Percentiles rank a stretch among this genome's conserved stretches.
Evolutionary conservation across 2,113 vertebrate species (phyloP).

Genomic region (Sylvia atricapilla): DNA sequence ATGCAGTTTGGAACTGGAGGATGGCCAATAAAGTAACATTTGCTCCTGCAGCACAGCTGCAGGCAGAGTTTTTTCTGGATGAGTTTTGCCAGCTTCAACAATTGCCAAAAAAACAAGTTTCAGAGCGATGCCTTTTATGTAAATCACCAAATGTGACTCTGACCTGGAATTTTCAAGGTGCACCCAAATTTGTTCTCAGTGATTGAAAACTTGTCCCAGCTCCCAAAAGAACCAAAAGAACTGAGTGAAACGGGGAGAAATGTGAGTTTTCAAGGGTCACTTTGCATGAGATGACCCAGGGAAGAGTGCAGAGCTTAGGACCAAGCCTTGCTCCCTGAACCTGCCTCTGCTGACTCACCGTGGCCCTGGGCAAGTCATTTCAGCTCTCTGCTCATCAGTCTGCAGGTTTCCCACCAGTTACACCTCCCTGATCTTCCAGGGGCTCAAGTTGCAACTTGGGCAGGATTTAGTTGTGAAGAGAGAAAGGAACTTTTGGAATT

Average conservation of each 20-base stretch:
- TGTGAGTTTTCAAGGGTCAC: neutral
- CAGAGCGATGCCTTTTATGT: neutral
- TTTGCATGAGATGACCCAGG: neutral
- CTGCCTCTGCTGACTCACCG: slow-evolving; percentile 25
- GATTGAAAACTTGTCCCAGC: neutral
- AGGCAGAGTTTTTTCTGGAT: neutral
- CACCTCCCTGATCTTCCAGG: slow-evolving; percentile 22
- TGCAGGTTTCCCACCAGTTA: slow-evolving; percentile 35
- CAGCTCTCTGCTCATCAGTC: slow-evolving; percentile 3
- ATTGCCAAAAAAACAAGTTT: neutral
- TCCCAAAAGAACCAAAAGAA: neutral
- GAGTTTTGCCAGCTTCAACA: neutral
- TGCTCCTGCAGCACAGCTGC: slow-evolving; percentile 43
- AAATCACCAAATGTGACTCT: neutral
- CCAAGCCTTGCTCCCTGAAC: slow-evolving; percentile 11
- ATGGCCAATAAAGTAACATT: slow-evolving; percentile 22
- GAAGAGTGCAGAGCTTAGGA: neutral
- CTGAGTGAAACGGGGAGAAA: neutral
- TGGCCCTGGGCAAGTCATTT: slow-evolving; percentile 36
- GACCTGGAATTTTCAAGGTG: neutral
- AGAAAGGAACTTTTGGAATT: slow-evolving; percentile 42
- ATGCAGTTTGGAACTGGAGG: slow-evolving; percentile 37
- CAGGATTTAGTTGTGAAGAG: neutral
- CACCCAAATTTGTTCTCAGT: neutral
- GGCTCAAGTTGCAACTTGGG: slow-evolving; percentile 52